Evolutionary conservation across 2,888 invertebrate species (phyloP).

Genomic region (Cheilosia vernalis): DNA sequence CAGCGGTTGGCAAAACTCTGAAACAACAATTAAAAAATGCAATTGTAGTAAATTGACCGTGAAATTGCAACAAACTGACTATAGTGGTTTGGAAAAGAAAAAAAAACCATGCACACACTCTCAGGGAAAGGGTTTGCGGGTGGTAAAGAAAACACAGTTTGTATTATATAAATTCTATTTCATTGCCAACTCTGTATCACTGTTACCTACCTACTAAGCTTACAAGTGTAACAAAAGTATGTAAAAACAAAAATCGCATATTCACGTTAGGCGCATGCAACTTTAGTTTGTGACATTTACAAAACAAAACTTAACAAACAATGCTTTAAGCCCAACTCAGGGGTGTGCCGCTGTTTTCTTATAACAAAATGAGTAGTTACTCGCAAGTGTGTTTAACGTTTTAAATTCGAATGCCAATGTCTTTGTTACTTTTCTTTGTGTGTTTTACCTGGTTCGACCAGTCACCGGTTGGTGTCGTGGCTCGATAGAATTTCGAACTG

Average conservation of each 20-base stretch:
- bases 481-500: constrained; percentile 94
- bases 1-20: constrained; percentile 83
- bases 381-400: constrained; percentile 14
- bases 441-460: constrained; percentile 91
- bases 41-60: neutral
- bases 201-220: constrained; percentile 6
- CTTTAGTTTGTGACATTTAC: constrained; percentile 33
- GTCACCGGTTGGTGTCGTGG: constrained; percentile 92
- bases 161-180: neutral
- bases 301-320: constrained; percentile 39
- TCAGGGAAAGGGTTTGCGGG: neutral
- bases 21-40: constrained; percentile 73
- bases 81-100: neutral
- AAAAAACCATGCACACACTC: neutral
- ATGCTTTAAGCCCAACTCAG: constrained; percentile 7
- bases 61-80: neutral
- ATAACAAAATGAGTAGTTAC: constrained; percentile 26
- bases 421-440: constrained; percentile 81
- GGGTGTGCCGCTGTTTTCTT: constrained; percentile 8
- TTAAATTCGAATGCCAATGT: constrained; percentile 63
- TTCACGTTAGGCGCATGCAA: constrained; percentile 49
- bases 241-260: neutral
- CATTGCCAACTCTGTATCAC: neutral
- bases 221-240: constrained; percentile 21
- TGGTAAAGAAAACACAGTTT: neutral